phyloP scores from a whole-genome alignment of 2,113 vertebrate species.

The Syngnathus typhle region DNA sequence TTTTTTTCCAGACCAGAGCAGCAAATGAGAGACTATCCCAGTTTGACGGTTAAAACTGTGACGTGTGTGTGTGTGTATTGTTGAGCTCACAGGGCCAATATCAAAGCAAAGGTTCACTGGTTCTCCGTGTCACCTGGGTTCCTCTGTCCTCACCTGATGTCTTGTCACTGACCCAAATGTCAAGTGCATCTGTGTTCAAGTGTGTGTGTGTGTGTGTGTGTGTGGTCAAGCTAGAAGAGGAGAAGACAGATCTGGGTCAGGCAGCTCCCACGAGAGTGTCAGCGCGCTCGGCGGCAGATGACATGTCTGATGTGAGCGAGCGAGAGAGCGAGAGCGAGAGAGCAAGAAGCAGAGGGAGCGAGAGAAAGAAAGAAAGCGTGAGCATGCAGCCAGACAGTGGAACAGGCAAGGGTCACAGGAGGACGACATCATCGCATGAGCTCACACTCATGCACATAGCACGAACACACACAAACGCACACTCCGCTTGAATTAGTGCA shows the following conservation, averaged over 20 bases:
- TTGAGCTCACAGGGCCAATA: slow-evolving; percentile 42
- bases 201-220: slow-evolving; percentile 26
- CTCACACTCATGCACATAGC: slow-evolving; percentile 1
- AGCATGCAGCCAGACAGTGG: slow-evolving; percentile 42
- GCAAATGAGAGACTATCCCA: slow-evolving; percentile 14
- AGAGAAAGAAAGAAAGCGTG: slow-evolving; percentile 27
- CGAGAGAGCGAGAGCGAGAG: slow-evolving; percentile 47
- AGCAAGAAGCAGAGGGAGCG: slow-evolving; percentile 36
- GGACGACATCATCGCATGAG: slow-evolving; percentile 29
- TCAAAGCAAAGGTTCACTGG: slow-evolving; percentile 60
- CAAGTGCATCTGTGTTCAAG: slow-evolving; percentile 51
- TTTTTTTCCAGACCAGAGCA: slow-evolving; percentile 26
- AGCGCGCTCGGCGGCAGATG: slow-evolving; percentile 38
- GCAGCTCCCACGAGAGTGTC: slow-evolving; percentile 62
- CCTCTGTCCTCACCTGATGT: slow-evolving; percentile 63
- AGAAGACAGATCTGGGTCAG: slow-evolving; percentile 67
- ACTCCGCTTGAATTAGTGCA: slow-evolving; percentile 15
- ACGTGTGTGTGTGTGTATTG: slow-evolving; percentile 15
- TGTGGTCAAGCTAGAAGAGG: slow-evolving; percentile 53
- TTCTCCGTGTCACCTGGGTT: slow-evolving; percentile 64
- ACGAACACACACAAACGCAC: slow-evolving; percentile 14
- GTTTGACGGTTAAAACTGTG: slow-evolving; percentile 36
- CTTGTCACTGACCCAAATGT: slow-evolving; percentile 67
- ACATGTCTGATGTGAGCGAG: slow-evolving; percentile 63
- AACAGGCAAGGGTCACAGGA: slow-evolving; percentile 49